Evolutionary conservation across 2,888 invertebrate species (phyloP), one percentile per base, ranked within the genome.

Genomic region (Drosophila percnosoma): DNA sequence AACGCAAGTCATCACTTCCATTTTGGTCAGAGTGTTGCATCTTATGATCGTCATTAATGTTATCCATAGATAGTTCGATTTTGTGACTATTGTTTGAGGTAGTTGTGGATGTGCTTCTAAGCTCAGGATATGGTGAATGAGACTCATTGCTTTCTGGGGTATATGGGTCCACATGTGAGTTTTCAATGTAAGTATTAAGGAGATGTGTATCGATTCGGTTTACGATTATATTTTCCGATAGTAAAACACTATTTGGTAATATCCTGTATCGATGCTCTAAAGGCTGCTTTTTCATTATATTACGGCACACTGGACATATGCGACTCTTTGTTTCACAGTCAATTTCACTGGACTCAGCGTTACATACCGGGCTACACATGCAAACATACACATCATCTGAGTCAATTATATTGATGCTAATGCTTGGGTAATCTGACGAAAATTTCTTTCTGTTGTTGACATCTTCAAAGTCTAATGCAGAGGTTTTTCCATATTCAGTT

Each of bases 71-170:
- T 59, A 36, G 54, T 55, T 76, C 71, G 66, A 52, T 61, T 66
- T 57, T 88, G 64, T 75, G 82, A 74, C 83, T 86, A 62, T 83
- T 83, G 69, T 81, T 91, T 51, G 88, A 89, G 49, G 80, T 83
- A 51, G 83, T 82, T 48, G 78, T 82, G 40, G 76, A 80, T 29
- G 73, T 81, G 68, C 82, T 83, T 31, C 75, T 92, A 1, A 92
- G 54, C 57, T 93, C 95, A 0, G 94, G 94, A 72, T 94, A 94
- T 0, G 97, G 96, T 52, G 96, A 96, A 84, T 95, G 96, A 29
- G 96, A 96, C 87, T 97, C 97, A 76, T 95, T 94, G 91, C 96
- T 96, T 88, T 97, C 97, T n/a, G 97, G 97, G 0, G 97, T 97
- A 85, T 97, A 97, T 0, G 97, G 97, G 83, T 96, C 96, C 60